Evolutionary conservation across 2,113 vertebrate species (phyloP).

Genomic region (Anser cygnoides): DNA sequence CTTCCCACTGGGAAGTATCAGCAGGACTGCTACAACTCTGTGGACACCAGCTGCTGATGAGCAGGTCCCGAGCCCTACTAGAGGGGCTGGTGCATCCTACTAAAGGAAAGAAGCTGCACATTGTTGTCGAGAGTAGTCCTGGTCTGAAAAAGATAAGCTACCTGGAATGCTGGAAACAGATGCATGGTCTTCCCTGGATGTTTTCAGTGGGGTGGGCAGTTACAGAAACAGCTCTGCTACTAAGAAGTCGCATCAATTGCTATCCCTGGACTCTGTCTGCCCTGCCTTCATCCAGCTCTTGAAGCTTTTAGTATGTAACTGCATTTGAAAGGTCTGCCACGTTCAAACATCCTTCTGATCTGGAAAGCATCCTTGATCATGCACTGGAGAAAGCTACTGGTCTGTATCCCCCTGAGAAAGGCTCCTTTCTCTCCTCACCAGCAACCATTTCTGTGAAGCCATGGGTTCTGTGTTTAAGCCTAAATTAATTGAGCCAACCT

Average conservation of each 20-base stretch:
- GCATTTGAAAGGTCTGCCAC: background rate
- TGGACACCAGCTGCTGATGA: background rate
- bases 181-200: background rate
- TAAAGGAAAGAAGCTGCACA: background rate
- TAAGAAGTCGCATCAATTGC: background rate
- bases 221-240: background rate
- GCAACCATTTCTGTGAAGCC: slow-evolving; percentile 56
- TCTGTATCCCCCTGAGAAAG: slow-evolving; percentile 28
- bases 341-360: background rate
- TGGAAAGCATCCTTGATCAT: background rate
- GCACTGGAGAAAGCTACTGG: background rate
- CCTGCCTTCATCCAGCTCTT: background rate
- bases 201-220: background rate
- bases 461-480: slow-evolving; percentile 50
- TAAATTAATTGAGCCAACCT: slow-evolving; percentile 70
- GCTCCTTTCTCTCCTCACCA: slow-evolving; percentile 15
- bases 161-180: background rate
- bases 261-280: background rate
- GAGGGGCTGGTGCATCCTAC: background rate
- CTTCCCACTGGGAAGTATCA: background rate
- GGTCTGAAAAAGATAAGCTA: background rate
- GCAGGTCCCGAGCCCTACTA: background rate
- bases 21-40: background rate
- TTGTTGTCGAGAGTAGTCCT: background rate
- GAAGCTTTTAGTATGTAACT: background rate